Base-by-base conservation (phyloP, 2,113 vertebrate genomes). In the Hystrix cristata region DNA sequence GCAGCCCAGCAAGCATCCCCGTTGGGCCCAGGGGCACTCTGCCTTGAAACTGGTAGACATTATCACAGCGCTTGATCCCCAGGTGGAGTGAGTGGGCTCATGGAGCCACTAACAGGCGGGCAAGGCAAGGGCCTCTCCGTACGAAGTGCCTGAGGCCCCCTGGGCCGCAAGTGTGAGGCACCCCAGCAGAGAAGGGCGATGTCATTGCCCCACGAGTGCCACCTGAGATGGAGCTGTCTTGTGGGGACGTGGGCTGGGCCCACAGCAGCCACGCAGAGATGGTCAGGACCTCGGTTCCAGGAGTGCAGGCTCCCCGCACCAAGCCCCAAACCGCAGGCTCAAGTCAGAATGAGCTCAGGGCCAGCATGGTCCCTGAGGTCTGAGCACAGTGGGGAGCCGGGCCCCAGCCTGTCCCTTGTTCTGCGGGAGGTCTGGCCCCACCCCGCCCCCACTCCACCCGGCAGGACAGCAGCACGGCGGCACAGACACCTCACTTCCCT, bases 11-110 rank as follows among this genome's bases (percentile, higher is more conserved):
- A 38, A 38, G 38, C 38, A 38, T 38, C 38, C 38, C 38, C 38
- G 38, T 38, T 38, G 38, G 38, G 38, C 38, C 38, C 38, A 38
- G 38, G 38, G 38, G 38, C 38, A 38, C 38, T 38, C 38, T 38
- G 38, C 38, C 38, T 38, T 38, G 2, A 60, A 0, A 5, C 8
- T 18, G 27, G 9, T 16, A 3, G 48, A 13, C 23, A 4, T 19
- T 1, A 2, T 0, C 0, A 9, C 57, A 31, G 55, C 38, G 27
- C 27, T 1, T 16, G 38, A 3, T 14, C 15, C 13, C 64, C 14
- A 2, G 0, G 0, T 65, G 74, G 18, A 48, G 59, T 19, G 2
- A 10, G 38, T 0, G 27, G 29, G n/a, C 60, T 64, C 27, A 23
- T 9, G 5, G 53, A 59, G 15, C 29, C 16, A 1, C 27, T 2